These are phyloP conservation scores for Epinephelus cyanopodus DNA, from an alignment of 2,113 vertebrate genomes.

Conservation along the genomic window DNA sequence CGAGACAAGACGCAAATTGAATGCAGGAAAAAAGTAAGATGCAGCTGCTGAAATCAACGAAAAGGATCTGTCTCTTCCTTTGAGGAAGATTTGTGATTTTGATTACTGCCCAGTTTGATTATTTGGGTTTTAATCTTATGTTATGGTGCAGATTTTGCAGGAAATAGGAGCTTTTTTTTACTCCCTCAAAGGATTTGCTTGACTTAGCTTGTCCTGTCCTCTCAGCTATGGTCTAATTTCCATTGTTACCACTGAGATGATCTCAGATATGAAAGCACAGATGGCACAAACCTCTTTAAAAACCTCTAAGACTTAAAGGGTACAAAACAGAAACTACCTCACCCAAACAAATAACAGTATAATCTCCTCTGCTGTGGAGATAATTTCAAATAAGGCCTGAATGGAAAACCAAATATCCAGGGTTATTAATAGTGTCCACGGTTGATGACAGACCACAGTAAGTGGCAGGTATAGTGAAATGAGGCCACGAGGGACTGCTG, in stretches of 20 bases:
- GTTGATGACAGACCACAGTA: constrained; percentile 53
- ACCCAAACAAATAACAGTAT: constrained; percentile 26
- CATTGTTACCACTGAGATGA: constrained; percentile 38
- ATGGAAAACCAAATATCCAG: constrained; percentile 48
- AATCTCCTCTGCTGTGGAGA: constrained; percentile 19
- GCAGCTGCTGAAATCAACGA: constrained; percentile 70
- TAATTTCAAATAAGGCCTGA: constrained; percentile 48
- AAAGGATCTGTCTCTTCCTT: constrained; percentile 56
- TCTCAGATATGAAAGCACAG: constrained; percentile 29
- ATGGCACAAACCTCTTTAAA: not conserved
- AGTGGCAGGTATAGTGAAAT: constrained; percentile 76
- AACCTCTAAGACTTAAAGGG: constrained; percentile 1
- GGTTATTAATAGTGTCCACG: constrained; percentile 70
- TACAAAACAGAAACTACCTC: constrained; percentile 29
- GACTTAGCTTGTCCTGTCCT: constrained; percentile 47
- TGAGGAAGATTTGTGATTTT: constrained; percentile 71
- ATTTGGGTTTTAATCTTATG: constrained; percentile 67
- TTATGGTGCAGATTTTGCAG: constrained; percentile 52
- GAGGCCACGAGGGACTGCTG: constrained; percentile 59
- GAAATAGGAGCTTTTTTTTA: constrained; percentile 35
- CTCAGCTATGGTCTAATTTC: constrained; percentile 25
- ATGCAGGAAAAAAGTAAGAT: constrained; percentile 55
- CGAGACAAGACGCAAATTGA: constrained; percentile 70
- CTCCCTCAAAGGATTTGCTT: constrained; percentile 52
- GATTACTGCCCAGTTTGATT: constrained; percentile 67